Evolutionary conservation across 2,888 invertebrate species (phyloP).

Genomic region (Dinocampus coccinellae): DNA sequence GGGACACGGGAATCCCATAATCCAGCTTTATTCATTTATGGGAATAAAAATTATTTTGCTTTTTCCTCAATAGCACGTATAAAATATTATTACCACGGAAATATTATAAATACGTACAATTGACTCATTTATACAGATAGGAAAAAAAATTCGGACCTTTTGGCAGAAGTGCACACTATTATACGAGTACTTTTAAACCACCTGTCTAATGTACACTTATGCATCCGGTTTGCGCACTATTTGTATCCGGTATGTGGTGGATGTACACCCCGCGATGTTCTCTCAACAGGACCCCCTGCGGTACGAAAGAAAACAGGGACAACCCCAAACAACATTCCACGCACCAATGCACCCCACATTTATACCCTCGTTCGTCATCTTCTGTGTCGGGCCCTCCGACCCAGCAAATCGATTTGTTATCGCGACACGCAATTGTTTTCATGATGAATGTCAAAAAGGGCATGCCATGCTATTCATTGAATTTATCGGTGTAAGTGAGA

Average conservation of each 20-base stretch:
- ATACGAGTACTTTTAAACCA: conserved; percentile 43
- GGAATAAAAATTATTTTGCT: no score
- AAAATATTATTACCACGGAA: background rate
- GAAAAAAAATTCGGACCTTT: background rate
- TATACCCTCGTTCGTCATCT: conserved; percentile 43
- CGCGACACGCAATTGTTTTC: conserved; percentile 47
- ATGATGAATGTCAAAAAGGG: conserved; percentile 42
- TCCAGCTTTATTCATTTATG: no score
- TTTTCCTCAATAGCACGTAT: background rate
- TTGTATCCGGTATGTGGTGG: conserved; percentile 63
- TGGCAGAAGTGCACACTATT: conserved; percentile 3
- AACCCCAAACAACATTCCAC: conserved; percentile 54
- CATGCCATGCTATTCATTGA: conserved; percentile 13
- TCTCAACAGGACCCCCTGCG: conserved; percentile 40
- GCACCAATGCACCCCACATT: conserved; percentile 49
- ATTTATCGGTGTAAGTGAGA: background rate
- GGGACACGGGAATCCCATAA: no score
- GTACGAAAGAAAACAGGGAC: conserved; percentile 23
- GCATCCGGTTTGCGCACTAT: conserved; percentile 57
- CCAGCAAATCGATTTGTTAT: conserved; percentile 56
- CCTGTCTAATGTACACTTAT: conserved; percentile 64
- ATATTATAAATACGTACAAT: background rate
- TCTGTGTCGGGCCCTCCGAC: conserved; percentile 39
- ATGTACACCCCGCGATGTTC: conserved; percentile 58
- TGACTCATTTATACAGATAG: background rate